Base-by-base conservation (phyloP, 2,113 vertebrate genomes). In the Catharus minimus region DNA sequence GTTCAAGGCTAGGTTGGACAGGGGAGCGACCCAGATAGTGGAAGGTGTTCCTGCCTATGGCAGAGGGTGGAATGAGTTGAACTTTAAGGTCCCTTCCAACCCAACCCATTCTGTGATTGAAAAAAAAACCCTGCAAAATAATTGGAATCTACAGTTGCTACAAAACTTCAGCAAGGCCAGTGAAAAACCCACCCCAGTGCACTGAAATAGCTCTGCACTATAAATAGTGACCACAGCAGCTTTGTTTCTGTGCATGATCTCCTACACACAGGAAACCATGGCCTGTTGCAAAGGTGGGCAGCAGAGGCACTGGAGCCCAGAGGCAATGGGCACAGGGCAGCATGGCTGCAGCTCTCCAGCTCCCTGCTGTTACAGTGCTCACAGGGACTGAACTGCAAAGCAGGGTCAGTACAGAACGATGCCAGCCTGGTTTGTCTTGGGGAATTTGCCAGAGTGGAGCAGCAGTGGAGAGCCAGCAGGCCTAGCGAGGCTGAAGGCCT, bases 361-460 rank as follows among this genome's bases (percentile, higher is more conserved):
- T 49, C 87, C 38, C 41, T 67, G 27, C 43, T 38, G 5, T 8
- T 10, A 3, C 2, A 9, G 0, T 0, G 9, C 1, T 43, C 39
- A 12, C 3, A 24, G 15, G 15, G 28, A 9, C 10, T 4, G 30
- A 8, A 33, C 39, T 36, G 10, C 26, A 28, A 16, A 61, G 18
- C 22, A 38, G 15, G n/a, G 26, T 2, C 5, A 28, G 36, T 53
- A n/a, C 23, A 38, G n/a, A 50, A 33, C 0, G 0, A 11, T 8
- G 4, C 11, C 57, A 57, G 66, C 56, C 69, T 72, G 13, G 5
- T 60, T 36, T 15, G 7, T 18, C 66, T n/a, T 3, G 24, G 49
- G 18, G 36, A 13, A 9, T 6, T 32, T 26, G 50, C 50, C 33
- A n/a, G 32, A 36, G 44, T 1, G 3, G 10, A 65, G 28, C 33